Evolutionary conservation across 64 coral and sea anemone species (phyloP), one percentile per base, ranked within the genome.

Genomic region (Stylophora pistillata): DNA sequence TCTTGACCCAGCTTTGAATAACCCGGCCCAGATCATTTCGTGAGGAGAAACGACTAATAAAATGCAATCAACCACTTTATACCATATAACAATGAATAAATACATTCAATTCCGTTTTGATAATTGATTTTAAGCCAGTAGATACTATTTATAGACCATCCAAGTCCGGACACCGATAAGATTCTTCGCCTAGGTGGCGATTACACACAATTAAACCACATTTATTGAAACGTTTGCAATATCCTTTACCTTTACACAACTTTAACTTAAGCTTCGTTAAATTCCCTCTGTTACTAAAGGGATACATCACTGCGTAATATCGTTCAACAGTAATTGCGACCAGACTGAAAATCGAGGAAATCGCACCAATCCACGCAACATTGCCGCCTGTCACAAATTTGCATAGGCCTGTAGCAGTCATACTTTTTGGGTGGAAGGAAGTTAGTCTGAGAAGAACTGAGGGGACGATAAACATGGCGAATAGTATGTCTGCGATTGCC

Each of bases 281-380:
- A 2, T 56, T 78, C 27, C 75, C 23, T 15, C 56, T 78, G 69
- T 68, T 72, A 11, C 74, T 53, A 31, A 60, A 29, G 20, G 85
- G 85, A 60, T 57, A n/a, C 70, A 87, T 47, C 30, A 87, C 85
- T 30, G 55, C 53, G 15, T 56, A 58, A 53, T 69, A 75, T 9
- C 85, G 85, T 32, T 87, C 85, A 60, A 87, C 7, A 11, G 85
- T 52, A 30, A 87, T 74, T 6, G 25, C 54, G 2, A 87, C 71
- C 53, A 74, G 85, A 10, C n/a, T 74, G 5, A 72, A 87, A 23
- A 59, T 53, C 32, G 85, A 87, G 1, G 71, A 56, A 16, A 75
- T 26, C 15, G 47, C 85, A 21, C 85, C 85, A 59, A 87, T 18
- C 85, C 72, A 74, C 5, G 53, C 85, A 29, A 87, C 5, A 30